A percentile compares a stretch with the other conserved stretches of the same genome.
Conservation (phyloP, 2,888 invertebrate species). For the Brachypalpus laphriformis region DNA sequence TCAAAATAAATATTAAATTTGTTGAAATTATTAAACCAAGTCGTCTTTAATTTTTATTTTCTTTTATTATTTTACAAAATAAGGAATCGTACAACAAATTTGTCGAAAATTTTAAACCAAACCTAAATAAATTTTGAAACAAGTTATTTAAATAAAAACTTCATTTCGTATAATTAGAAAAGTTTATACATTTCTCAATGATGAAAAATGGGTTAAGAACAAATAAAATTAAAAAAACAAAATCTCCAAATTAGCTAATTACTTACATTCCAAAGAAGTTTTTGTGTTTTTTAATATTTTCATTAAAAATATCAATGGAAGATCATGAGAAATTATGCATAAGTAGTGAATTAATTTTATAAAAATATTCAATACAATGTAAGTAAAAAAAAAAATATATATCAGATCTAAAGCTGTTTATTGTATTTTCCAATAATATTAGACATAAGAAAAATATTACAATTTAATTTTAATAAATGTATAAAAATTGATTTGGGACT, state of each 20-base stretch:
- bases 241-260: constrained; percentile 45
- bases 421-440: constrained; percentile 69
- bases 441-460: constrained; percentile 57
- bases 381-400: constrained; percentile 39
- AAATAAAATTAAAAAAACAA: not conserved
- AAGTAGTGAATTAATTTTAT: constrained; percentile 72
- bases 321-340: constrained; percentile 38
- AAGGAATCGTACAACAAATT: not conserved
- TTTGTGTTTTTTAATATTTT: constrained; percentile 38
- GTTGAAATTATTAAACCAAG: no score
- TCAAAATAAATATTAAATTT: no score
- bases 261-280: constrained; percentile 29
- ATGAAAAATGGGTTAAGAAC: not conserved
- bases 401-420: constrained; percentile 47
- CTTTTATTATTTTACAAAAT: not conserved
- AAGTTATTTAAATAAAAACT: not conserved
- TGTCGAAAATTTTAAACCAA: no score
- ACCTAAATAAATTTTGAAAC: not conserved
- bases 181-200: not conserved
- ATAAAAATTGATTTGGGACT: constrained; percentile 50
- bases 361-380: constrained; percentile 55
- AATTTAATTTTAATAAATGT: constrained; percentile 70
- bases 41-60: no score
- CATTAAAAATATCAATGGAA: constrained; percentile 41
- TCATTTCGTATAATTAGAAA: not conserved